Conservation (phyloP, 2,888 invertebrate species). For the Pachydiplax longipennis region DNA sequence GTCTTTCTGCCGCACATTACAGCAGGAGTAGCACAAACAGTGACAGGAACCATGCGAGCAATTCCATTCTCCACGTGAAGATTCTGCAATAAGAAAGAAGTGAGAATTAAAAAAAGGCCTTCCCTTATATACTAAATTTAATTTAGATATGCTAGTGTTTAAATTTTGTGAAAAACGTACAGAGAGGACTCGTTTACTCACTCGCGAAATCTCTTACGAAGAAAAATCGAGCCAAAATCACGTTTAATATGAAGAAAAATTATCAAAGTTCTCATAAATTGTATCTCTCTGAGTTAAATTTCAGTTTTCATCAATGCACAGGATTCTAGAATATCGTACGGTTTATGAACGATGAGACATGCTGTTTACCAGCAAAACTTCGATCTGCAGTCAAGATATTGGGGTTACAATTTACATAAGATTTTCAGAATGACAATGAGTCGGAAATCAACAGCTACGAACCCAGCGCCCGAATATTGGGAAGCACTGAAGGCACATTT, state of each 20-base stretch:
- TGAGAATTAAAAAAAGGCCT: not conserved
- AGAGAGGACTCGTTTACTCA: not conserved
- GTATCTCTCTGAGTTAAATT: too few species aligned
- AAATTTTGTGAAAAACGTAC: not conserved
- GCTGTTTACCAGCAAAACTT: too few species aligned
- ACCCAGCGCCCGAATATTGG: too few species aligned
- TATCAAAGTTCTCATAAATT: too few species aligned
- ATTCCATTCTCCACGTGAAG: not conserved
- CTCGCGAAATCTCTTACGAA: too few species aligned
- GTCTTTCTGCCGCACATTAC: not conserved
- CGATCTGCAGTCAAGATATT: not conserved
- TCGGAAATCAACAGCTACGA: not conserved
- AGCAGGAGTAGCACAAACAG: slow-evolving; percentile 6
- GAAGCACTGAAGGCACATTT: too few species aligned
- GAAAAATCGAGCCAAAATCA: too few species aligned
- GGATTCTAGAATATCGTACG: too few species aligned
- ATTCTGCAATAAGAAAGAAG: not conserved
- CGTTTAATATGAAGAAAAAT: too few species aligned
- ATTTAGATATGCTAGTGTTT: not conserved
- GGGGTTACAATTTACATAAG: not conserved
- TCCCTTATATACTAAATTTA: not conserved
- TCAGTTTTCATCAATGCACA: too few species aligned
- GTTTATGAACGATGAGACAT: too few species aligned
- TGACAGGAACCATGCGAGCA: slow-evolving; percentile 16
- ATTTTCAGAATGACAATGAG: not conserved